Evolutionary conservation across 2,797 vertebrate species (phyloP).

Genomic region (Tympanoctomys barrerae): DNA sequence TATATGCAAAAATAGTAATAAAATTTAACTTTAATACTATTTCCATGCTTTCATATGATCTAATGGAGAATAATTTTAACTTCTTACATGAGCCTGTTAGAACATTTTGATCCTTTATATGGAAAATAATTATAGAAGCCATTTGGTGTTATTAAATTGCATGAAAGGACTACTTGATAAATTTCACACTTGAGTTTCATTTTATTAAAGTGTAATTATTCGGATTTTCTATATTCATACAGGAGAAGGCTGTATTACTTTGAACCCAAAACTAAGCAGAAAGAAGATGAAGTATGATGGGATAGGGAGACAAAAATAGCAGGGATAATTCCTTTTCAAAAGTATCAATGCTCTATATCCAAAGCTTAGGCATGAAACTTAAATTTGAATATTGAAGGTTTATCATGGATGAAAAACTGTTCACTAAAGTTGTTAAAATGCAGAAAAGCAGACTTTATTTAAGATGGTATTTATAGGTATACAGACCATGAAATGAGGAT

Average conservation of each 20-base stretch:
- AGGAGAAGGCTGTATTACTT: constrained; percentile 65
- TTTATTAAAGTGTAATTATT: constrained; percentile 81
- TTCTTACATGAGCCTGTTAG: constrained; percentile 60
- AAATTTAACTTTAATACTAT: constrained; percentile 66
- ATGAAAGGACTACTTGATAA: constrained; percentile 46
- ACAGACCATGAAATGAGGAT: background rate
- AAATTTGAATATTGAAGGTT: constrained; percentile 53
- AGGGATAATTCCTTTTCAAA: constrained; percentile 54
- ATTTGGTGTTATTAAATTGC: constrained; percentile 78
- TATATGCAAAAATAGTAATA: constrained; percentile 55
- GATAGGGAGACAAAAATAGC: constrained; percentile 69
- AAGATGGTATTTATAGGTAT: background rate
- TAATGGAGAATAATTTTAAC: constrained; percentile 57
- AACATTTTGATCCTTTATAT: constrained; percentile 69
- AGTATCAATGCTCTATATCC: constrained; percentile 45
- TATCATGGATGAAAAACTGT: background rate
- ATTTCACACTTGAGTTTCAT: constrained; percentile 77
- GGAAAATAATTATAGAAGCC: constrained; percentile 71
- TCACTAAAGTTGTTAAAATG: background rate
- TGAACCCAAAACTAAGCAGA: constrained; percentile 76
- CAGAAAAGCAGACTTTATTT: background rate
- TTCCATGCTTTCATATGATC: constrained; percentile 58
- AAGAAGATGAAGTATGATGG: constrained; percentile 73
- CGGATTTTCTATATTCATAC: constrained; percentile 74
- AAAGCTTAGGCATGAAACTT: constrained; percentile 36